phyloP scores from a whole-genome alignment of 2,797 vertebrate genomes.

The Myotis myotis region DNA sequence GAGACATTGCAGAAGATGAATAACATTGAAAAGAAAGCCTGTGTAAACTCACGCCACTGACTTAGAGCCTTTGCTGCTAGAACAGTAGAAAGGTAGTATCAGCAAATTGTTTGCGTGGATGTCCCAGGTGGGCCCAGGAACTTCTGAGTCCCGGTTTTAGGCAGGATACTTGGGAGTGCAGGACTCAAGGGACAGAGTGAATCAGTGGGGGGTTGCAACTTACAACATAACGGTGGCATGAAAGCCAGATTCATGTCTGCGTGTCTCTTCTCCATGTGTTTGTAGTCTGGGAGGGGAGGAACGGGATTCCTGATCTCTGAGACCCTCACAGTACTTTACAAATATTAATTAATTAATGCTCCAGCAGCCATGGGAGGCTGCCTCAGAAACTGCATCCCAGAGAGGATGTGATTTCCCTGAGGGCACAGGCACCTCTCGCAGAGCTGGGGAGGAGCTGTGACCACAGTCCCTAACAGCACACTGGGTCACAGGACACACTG shows the following conservation, averaged over 20 bases:
- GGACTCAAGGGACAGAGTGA: too few species aligned
- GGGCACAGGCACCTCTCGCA: accelerated
- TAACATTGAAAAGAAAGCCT: background rate
- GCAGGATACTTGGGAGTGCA: background rate
- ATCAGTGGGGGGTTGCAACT: accelerated
- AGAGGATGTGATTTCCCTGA: accelerated
- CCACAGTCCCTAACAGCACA: accelerated
- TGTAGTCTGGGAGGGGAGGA: background rate
- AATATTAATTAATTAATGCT: accelerated
- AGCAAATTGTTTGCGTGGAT: background rate
- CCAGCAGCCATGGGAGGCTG: accelerated
- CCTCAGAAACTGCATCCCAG: background rate
- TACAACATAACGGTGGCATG: accelerated
- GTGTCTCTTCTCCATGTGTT: accelerated
- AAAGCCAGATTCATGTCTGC: accelerated
- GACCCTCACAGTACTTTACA: background rate
- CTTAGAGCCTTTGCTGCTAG: accelerated
- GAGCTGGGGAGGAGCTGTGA: background rate
- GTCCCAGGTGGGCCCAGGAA: accelerated
- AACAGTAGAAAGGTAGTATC: accelerated
- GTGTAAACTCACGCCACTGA: accelerated
- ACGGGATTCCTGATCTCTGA: accelerated
- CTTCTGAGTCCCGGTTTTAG: background rate
- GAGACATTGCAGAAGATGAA: accelerated
- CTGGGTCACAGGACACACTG: accelerated